phyloP scores from a whole-genome alignment of 2,888 invertebrate genomes.

The Diplolepis rosae region DNA sequence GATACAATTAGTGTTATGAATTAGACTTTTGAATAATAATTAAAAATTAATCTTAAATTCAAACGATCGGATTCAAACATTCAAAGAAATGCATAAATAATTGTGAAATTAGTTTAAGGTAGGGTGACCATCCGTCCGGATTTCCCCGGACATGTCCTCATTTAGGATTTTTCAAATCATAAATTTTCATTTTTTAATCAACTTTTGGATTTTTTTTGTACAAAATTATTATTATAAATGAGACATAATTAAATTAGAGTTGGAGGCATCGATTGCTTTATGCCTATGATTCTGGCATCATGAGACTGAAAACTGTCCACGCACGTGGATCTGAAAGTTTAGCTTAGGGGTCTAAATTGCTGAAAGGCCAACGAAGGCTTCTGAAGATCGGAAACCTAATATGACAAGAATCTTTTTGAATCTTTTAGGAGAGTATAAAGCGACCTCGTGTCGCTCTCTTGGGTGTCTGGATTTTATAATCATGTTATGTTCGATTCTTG shows the following conservation, averaged over 20 bases:
- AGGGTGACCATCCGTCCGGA: too few relatives aligned
- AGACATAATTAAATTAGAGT: conserved; percentile 7
- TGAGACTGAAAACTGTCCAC: conserved; percentile 14
- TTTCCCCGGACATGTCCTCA: too few relatives aligned
- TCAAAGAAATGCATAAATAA: too few relatives aligned
- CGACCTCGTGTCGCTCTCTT: conserved; percentile 1
- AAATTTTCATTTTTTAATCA: too few relatives aligned
- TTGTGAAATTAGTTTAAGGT: too few relatives aligned
- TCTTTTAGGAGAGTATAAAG: background rate
- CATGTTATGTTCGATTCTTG: background rate
- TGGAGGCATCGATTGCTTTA: background rate
- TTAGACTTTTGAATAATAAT: background rate
- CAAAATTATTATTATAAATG: background rate
- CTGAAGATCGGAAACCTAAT: conserved; percentile 12
- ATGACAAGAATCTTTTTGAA: conserved; percentile 8
- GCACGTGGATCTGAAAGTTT: conserved; percentile 23
- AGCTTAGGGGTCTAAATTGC: background rate
- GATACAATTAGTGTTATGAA: conserved; percentile 13
- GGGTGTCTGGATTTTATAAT: conserved; percentile 12
- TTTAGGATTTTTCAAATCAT: background rate
- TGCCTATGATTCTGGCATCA: background rate
- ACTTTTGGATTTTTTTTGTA: background rate
- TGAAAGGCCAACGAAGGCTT: conserved; percentile 4
- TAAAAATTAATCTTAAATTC: background rate
- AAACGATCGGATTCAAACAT: background rate